phyloP scores from a whole-genome alignment of 2,113 vertebrate genomes.

The Turdus rufiventris region DNA sequence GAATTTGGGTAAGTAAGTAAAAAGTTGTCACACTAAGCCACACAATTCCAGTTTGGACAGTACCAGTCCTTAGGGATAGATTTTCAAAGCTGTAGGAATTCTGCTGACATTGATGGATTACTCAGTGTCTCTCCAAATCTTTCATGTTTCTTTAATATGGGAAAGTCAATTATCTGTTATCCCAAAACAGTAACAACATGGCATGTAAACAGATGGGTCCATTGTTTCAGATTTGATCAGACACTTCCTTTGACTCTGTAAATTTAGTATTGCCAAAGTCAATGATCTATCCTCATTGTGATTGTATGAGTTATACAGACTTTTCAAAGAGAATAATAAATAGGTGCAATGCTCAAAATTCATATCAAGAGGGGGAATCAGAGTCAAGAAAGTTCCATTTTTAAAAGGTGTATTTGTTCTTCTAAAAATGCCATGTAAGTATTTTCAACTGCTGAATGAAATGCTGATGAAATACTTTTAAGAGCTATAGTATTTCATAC shows the following conservation, averaged over 20 bases:
- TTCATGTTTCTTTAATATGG: background rate
- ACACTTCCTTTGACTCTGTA: background rate
- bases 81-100: slow-evolving; percentile 8
- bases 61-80: background rate
- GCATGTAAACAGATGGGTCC: background rate
- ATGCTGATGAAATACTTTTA: background rate
- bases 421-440: background rate
- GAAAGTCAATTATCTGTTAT: background rate
- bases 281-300: background rate
- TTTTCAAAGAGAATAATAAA: background rate
- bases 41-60: background rate
- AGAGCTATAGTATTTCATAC: background rate
- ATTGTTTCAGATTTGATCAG: background rate
- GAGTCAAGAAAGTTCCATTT: background rate
- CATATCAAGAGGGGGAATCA: background rate
- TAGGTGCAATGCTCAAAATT: background rate
- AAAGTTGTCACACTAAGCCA: background rate
- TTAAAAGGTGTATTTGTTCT: background rate
- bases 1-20: background rate
- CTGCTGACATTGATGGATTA: slow-evolving; percentile 34
- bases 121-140: background rate
- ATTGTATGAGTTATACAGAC: background rate
- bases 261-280: background rate
- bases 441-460: background rate
- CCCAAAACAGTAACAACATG: background rate